A percentile compares a stretch with the other conserved stretches of the same genome.
These are phyloP conservation scores for Sesia bembeciformis DNA, from an alignment of 2,888 invertebrate genomes.

Conservation along the genomic window DNA sequence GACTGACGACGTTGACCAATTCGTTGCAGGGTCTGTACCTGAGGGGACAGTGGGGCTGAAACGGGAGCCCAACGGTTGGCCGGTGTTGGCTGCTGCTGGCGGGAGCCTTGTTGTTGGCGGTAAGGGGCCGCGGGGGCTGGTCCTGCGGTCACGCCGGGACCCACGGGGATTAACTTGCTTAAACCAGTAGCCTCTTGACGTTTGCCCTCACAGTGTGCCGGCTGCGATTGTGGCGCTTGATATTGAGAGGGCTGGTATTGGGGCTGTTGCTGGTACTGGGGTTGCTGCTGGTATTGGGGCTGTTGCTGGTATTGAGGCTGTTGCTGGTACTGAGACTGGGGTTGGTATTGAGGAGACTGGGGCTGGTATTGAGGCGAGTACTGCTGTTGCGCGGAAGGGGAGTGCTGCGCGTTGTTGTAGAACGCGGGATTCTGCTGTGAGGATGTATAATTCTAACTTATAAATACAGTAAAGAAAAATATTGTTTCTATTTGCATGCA, in stretches of 20 bases:
- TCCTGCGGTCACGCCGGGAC: conserved; percentile 45
- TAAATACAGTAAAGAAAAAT: conserved; percentile 2
- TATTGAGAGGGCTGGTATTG: conserved; percentile 18
- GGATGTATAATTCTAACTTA: conserved; percentile 14
- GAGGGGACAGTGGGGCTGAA: conserved; percentile 61
- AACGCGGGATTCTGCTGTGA: conserved; percentile 60
- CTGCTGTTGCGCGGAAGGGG: conserved; percentile 36
- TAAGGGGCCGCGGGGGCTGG: conserved; percentile 28
- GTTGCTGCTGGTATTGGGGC: conserved; percentile 7
- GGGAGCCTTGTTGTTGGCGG: conserved; percentile 20
- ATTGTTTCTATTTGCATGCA: conserved; percentile 30
- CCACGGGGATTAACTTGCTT: conserved; percentile 63
- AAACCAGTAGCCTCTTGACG: conserved; percentile 55
- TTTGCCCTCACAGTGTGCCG: conserved; percentile 46
- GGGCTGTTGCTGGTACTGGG: conserved; percentile 16
- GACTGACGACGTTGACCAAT: neutral
- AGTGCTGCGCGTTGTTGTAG: conserved; percentile 65
- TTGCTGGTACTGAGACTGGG: neutral
- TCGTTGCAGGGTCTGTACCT: conserved; percentile 36
- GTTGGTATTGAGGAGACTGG: neutral
- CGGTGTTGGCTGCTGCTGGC: conserved; percentile 19
- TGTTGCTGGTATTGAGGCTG: neutral
- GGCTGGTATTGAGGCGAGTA: neutral
- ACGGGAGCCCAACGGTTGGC: conserved; percentile 67
- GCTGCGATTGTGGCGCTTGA: conserved; percentile 28